phyloP scores from a whole-genome alignment of 2,113 vertebrate genomes.

The Callaeas wilsoni region DNA sequence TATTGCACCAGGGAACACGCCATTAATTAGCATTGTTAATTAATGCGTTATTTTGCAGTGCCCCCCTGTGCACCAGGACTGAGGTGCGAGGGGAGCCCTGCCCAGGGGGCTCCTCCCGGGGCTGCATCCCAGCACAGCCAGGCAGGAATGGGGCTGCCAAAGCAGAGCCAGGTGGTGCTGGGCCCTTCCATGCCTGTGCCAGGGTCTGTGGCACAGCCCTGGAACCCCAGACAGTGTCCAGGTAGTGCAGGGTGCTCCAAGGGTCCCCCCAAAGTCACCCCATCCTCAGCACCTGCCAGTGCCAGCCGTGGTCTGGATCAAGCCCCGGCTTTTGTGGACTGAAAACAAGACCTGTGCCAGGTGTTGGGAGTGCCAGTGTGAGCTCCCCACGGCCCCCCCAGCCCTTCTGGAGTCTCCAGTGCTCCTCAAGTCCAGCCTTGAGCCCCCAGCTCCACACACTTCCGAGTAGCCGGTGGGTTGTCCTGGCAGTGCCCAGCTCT shows the following conservation, averaged over 20 bases:
- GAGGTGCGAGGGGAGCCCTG: not conserved
- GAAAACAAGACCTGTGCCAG: no score
- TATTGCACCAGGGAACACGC: not conserved
- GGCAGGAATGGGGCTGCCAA: not conserved
- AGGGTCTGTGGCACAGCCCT: no score
- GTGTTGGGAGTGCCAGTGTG: fast-evolving
- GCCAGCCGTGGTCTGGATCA: fast-evolving
- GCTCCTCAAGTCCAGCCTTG: not conserved
- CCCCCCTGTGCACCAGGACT: not conserved
- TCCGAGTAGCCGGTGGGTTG: fast-evolving
- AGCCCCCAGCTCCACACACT: fast-evolving
- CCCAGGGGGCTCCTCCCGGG: not conserved
- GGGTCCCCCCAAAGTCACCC: not conserved
- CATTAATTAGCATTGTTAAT: constrained; percentile 29
- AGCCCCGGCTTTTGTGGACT: not conserved
- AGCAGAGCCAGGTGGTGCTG: fast-evolving
- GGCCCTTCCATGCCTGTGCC: not conserved
- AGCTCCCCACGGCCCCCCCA: not conserved
- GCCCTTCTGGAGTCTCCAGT: not conserved
- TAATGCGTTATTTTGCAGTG: constrained; percentile 7
- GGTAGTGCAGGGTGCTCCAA: fast-evolving
- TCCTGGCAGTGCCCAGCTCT: not conserved
- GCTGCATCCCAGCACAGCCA: not conserved
- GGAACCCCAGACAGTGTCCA: fast-evolving
- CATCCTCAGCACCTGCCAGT: not conserved